phyloP scores from a whole-genome alignment of 2,888 invertebrate genomes.

The Tribolium freemani region DNA sequence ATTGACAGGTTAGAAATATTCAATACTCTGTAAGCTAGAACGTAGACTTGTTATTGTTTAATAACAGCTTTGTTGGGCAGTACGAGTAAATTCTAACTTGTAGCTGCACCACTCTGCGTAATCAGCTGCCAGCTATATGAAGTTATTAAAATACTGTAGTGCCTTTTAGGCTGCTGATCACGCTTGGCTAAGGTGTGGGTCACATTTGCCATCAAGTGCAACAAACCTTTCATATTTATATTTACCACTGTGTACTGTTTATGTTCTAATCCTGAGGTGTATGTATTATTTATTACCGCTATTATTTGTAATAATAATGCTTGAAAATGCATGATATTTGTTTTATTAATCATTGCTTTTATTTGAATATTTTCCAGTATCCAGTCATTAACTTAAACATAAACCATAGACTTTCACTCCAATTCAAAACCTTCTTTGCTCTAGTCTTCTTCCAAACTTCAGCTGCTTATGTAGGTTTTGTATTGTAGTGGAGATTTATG shows the following conservation, averaged over 20 bases:
- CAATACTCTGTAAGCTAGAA: slow-evolving; percentile 32
- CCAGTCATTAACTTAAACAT: slow-evolving; percentile 49
- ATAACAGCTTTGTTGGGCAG: slow-evolving; percentile 50
- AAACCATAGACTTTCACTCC: slow-evolving; percentile 19
- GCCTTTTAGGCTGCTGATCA: slow-evolving; percentile 69
- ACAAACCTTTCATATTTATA: slow-evolving; percentile 63
- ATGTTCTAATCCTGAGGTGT: slow-evolving; percentile 72
- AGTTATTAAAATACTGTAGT: slow-evolving; percentile 66
- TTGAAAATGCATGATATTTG: slow-evolving; percentile 90
- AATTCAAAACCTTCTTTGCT: slow-evolving; percentile 22
- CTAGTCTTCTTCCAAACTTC: neutral
- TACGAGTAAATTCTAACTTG: slow-evolving; percentile 24
- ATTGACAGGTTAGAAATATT: slow-evolving; percentile 54
- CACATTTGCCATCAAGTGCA: slow-evolving; percentile 61
- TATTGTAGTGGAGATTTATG: slow-evolving; percentile 29
- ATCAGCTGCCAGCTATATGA: slow-evolving; percentile 66
- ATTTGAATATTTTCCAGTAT: slow-evolving; percentile 62
- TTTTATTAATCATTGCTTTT: slow-evolving; percentile 75
- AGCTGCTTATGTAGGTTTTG: slow-evolving; percentile 7
- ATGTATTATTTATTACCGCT: slow-evolving; percentile 73
- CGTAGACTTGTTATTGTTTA: slow-evolving; percentile 50
- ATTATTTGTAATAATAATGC: slow-evolving; percentile 90
- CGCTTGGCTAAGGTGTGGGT: slow-evolving; percentile 68
- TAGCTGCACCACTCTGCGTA: slow-evolving; percentile 62
- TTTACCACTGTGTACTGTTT: slow-evolving; percentile 68